Conservation (phyloP, 2,888 invertebrate species). For the Kuschelorhynchus macadamiae region DNA sequence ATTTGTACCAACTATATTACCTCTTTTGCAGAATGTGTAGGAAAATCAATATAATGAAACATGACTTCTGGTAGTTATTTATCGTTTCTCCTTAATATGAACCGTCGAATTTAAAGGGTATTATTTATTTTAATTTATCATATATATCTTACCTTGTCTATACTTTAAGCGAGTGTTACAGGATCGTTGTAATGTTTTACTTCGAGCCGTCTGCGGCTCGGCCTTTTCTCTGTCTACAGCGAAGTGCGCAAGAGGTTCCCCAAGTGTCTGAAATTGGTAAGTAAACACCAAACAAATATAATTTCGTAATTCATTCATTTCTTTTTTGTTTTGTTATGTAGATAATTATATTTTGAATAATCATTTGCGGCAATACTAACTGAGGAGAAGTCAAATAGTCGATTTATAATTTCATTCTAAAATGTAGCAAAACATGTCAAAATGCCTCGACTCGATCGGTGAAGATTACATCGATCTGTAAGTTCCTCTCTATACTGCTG, state of each 20-base stretch:
- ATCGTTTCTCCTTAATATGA: not conserved
- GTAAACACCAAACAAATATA: constrained; percentile 64
- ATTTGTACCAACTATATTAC: no score
- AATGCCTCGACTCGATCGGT: no score
- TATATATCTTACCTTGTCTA: constrained; percentile 52
- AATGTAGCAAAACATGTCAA: no score
- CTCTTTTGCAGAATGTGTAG: no score
- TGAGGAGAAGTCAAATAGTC: no score
- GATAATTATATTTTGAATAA: no score
- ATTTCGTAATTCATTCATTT: not conserved
- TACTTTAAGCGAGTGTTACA: constrained; percentile 56
- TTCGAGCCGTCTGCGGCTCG: constrained; percentile 53
- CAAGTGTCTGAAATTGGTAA: constrained; percentile 88
- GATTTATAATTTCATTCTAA: no score
- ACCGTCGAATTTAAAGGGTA: not conserved
- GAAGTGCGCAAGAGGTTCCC: constrained; percentile 92
- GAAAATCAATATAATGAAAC: no score
- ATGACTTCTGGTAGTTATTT: no score
- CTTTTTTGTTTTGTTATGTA: not conserved
- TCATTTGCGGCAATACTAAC: no score
- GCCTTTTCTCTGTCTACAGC: constrained; percentile 79
- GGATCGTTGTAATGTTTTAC: constrained; percentile 50
- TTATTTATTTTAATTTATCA: constrained; percentile 13
- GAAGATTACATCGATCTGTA: no score
- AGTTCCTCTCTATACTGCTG: no score